Evolutionary conservation across 2,888 invertebrate species (phyloP), one percentile per base, ranked within the genome.

Genomic region (Tribolium freemani): DNA sequence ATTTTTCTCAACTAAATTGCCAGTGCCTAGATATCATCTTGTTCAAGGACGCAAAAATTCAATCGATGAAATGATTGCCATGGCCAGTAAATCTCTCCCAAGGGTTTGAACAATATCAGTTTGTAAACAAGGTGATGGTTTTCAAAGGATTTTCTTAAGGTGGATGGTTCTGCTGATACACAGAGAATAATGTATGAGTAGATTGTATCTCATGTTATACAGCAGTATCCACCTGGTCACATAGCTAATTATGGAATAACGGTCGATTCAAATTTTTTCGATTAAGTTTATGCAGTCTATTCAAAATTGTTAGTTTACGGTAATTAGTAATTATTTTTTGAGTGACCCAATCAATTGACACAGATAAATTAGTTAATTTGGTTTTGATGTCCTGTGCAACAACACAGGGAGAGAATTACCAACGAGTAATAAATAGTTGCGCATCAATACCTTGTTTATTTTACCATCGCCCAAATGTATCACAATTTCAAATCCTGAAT

Each of bases 361-460:
- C 56, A 46, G 54, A 66, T 66, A 66, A 5, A 64, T 64, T 51
- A 56, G 38, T 20, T 45, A 66, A 66, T 66, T 66, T 54, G 20
- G 54, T 54, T 66, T 66, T 54, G 54, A 66, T 48, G 61, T 20
- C 10, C 50, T 44, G 11, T 30, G 64, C 61, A 6, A 5, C 16
- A 56, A 61, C 48, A 46, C 26, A 11, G 54, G 21, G 9, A 31
- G 44, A 44, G 44, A 66, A 66, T 66, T 66, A 54, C n/a, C 66
- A 54, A 21, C 54, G 31, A 54, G 66, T 66, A 66, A 66, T 66
- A 54, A 66, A 66, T 66, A 54, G 66, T 53, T 48, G 66, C 56
- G 56, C 66, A 66, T 21, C 56, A 44, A 44, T 10, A 66, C 54
- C 26, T 54, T 53, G 54, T 66, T 63, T 63, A 63, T 63, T 63